Evolutionary conservation across 2,797 vertebrate species (phyloP).

Genomic region (Hydrocynus forskahlii): DNA sequence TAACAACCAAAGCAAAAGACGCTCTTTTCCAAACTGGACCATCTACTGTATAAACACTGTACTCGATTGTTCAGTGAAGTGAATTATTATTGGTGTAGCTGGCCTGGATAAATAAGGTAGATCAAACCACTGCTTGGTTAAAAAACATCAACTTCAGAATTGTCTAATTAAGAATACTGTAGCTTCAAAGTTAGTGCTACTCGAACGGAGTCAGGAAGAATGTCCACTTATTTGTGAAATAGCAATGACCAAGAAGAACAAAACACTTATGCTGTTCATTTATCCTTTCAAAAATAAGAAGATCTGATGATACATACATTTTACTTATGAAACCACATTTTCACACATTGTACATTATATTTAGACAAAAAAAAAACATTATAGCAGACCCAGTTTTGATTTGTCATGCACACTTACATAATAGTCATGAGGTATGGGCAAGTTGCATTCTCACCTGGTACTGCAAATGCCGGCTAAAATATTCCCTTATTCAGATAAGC

Average conservation of each 20-base stretch:
- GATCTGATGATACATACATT: no score
- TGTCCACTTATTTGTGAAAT: neutral
- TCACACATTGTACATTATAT: no score
- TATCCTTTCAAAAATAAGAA: neutral
- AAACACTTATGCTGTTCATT: neutral
- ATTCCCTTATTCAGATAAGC: no score
- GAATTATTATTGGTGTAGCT: neutral
- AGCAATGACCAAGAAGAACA: neutral
- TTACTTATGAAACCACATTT: no score
- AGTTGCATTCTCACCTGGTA: no score
- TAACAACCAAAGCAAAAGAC: conserved; percentile 8
- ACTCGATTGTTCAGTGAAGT: neutral
- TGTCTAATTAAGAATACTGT: neutral
- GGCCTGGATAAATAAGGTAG: neutral
- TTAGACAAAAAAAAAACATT: no score
- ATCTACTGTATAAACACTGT: neutral
- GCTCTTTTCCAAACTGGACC: neutral
- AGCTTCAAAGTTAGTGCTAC: neutral
- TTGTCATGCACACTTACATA: no score
- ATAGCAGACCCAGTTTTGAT: no score
- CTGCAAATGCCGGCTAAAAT: no score
- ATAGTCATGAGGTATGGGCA: no score
- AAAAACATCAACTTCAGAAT: neutral
- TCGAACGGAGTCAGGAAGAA: neutral
- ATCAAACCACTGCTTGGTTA: neutral